These are phyloP conservation scores for Anas bahamensis DNA, from an alignment of 2,797 vertebrate species.

Conservation along the genomic window DNA sequence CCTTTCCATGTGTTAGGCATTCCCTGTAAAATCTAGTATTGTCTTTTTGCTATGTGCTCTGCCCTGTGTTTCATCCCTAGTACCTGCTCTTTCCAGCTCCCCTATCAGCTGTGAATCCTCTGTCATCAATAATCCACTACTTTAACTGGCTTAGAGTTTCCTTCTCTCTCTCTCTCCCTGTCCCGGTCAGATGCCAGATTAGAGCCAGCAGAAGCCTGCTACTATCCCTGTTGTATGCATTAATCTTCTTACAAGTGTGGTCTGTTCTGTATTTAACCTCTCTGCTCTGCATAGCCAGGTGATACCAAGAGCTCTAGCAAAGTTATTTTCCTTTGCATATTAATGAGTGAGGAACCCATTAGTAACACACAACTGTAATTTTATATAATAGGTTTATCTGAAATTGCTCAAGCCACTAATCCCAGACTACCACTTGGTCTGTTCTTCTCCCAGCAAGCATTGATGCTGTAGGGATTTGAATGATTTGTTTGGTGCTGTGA, in stretches of 20 bases:
- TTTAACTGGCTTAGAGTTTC: constrained; percentile 61
- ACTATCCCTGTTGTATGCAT: constrained; percentile 26
- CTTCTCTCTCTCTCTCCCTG: constrained; percentile 34
- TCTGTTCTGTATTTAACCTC: constrained; percentile 61
- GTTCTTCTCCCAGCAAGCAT: not conserved
- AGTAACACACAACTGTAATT: not conserved
- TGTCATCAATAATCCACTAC: constrained; percentile 58
- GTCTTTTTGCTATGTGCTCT: not conserved
- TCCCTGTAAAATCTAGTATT: not conserved
- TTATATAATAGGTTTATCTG: not conserved
- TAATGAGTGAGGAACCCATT: not conserved
- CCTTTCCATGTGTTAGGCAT: not conserved
- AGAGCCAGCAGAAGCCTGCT: constrained; percentile 42
- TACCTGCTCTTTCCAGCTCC: not conserved
- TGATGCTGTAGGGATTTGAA: not conserved
- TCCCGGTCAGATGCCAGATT: constrained; percentile 55
- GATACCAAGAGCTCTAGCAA: not conserved
- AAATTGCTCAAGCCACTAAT: constrained; percentile 1
- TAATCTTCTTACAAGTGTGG: constrained; percentile 60
- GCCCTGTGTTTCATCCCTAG: not conserved
- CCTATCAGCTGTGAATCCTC: constrained; percentile 36
- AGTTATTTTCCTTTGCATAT: not conserved
- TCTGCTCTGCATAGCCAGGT: not conserved
- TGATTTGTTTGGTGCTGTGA: not conserved
- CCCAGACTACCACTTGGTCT: not conserved